Conservation (phyloP, 1,140 invertebrate genomes). For the Lysiphlebus fabarum region DNA sequence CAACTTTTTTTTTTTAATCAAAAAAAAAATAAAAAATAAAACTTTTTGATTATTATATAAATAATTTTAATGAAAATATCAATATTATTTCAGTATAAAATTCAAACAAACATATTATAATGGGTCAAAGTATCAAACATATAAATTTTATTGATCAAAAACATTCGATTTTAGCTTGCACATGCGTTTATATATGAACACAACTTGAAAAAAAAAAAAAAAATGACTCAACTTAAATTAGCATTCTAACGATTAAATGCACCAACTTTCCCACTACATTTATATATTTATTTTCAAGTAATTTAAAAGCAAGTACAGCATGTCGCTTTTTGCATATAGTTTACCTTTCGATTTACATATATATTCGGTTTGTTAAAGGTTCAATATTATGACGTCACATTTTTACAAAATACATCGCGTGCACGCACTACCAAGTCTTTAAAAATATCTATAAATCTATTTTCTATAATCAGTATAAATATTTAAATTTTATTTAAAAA, state of each 20-base stretch:
- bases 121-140: conserved; percentile 17
- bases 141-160: conserved; percentile 24
- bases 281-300: conserved; percentile 36
- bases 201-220: neutral
- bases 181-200: conserved; percentile 16
- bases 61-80: neutral
- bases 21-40: too few relatives aligned
- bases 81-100: neutral
- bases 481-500: too few relatives aligned
- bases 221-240: conserved; percentile 26
- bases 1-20: too few relatives aligned
- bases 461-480: too few relatives aligned
- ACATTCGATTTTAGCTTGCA: conserved; percentile 14
- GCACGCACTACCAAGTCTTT: conserved; percentile 34
- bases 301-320: conserved; percentile 44
- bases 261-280: neutral
- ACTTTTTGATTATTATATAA: too few relatives aligned
- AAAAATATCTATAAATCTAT: too few relatives aligned
- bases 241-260: conserved; percentile 44
- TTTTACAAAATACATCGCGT: conserved; percentile 38
- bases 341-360: conserved; percentile 52
- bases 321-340: conserved; percentile 45
- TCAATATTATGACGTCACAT: conserved; percentile 53
- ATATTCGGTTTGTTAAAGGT: conserved; percentile 15
- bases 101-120: neutral